Percentiles rank a stretch among this genome's conserved stretches.
These are phyloP conservation scores for Pogonomyrmex barbatus DNA, from an alignment of 1,140 invertebrate species.

Conservation along the genomic window DNA sequence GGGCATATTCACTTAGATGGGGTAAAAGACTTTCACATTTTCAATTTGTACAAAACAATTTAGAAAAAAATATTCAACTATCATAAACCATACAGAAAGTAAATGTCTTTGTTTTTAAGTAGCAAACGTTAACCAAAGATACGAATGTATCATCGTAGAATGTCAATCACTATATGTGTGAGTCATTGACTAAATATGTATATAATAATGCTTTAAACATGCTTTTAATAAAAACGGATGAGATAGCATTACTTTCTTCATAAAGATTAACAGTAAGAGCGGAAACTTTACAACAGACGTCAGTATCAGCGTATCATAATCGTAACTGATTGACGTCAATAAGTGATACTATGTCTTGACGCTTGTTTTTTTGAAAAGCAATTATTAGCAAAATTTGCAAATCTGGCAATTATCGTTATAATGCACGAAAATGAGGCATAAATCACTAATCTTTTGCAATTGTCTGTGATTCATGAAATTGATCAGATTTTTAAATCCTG, in stretches of 20 bases:
- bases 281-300: conserved; percentile 6
- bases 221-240: background rate
- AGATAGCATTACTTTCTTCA: background rate
- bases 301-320: background rate
- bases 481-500: background rate
- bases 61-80: background rate
- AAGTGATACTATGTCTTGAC: conserved; percentile 3
- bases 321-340: conserved; percentile 16
- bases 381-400: background rate
- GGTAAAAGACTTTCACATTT: background rate
- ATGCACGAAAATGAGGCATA: background rate
- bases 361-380: background rate
- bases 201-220: background rate
- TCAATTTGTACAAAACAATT: background rate
- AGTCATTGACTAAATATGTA: conserved; percentile 23
- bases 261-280: background rate
- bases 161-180: background rate
- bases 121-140: background rate
- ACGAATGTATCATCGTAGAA: background rate
- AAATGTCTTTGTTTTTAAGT: background rate
- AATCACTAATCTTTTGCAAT: background rate
- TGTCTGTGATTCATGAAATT: background rate
- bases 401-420: background rate
- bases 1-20: background rate
- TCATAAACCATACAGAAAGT: background rate